These are phyloP conservation scores for Cyphomyrus plagiostoma DNA, from an alignment of 2,113 vertebrate species.

Conservation along the genomic window DNA sequence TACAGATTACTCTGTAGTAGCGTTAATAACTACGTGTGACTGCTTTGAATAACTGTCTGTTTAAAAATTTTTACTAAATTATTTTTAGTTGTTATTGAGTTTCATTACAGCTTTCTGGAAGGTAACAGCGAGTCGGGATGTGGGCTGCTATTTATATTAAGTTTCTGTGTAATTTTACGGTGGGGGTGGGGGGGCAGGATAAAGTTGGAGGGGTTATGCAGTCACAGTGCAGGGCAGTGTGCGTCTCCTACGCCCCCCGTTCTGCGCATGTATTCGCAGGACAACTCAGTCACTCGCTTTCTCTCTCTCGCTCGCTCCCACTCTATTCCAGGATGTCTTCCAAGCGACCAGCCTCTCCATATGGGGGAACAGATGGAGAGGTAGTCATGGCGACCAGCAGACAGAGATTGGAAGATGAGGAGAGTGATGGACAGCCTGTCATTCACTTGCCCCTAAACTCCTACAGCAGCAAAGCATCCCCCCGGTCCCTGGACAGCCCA, in stretches of 20 bases:
- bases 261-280: slow-evolving; percentile 7
- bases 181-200: background rate
- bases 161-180: background rate
- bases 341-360: slow-evolving; percentile 99
- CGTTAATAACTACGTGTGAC: background rate
- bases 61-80: too few species aligned
- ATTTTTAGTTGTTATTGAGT: slow-evolving; percentile 1
- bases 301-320: slow-evolving; percentile 59
- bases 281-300: slow-evolving; percentile 52
- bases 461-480: slow-evolving; percentile 86
- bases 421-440: slow-evolving; percentile 89
- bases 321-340: slow-evolving; percentile 99
- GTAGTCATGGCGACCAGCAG: slow-evolving; percentile 99
- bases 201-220: background rate
- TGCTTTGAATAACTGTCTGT: background rate
- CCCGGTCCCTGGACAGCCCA: slow-evolving; percentile 88
- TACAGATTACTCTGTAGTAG: background rate
- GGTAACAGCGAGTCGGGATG: background rate
- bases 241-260: slow-evolving; percentile 25
- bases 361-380: slow-evolving; percentile 99
- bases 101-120: slow-evolving; percentile 3
- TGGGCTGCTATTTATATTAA: slow-evolving; percentile 6
- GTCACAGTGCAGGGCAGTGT: slow-evolving; percentile 28
- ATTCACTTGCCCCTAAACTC: slow-evolving; percentile 97
- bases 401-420: slow-evolving; percentile 97